Evolutionary conservation across 2,113 vertebrate species (phyloP).

Genomic region (Saguinus midas): DNA sequence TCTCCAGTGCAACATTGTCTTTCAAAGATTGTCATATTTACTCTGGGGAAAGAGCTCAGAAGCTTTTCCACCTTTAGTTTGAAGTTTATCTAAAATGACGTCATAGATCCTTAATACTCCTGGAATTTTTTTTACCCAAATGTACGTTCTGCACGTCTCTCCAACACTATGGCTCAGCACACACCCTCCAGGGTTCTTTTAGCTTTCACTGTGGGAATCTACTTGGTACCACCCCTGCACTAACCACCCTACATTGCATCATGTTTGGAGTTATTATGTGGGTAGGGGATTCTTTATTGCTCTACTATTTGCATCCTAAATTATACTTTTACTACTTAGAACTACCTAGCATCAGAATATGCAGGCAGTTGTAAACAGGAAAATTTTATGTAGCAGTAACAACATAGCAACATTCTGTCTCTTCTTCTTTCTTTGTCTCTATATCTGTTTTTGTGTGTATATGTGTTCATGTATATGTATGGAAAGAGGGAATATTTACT

Average conservation of each 20-base stretch:
- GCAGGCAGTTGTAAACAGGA: not conserved
- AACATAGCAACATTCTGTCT: not conserved
- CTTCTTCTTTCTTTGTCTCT: not conserved
- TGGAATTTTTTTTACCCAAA: too few relatives aligned
- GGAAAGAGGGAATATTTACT: not conserved
- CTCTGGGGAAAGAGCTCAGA: not conserved
- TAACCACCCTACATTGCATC: accelerated
- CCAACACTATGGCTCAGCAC: accelerated
- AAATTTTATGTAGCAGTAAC: not conserved
- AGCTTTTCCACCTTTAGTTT: not conserved
- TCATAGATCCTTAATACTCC: not conserved
- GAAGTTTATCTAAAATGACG: not conserved
- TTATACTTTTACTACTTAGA: not conserved
- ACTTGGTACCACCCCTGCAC: accelerated
- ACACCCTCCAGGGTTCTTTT: accelerated
- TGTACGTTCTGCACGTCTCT: not conserved
- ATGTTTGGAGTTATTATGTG: accelerated
- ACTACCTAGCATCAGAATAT: not conserved
- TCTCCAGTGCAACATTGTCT: not conserved
- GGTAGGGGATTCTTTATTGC: not conserved
- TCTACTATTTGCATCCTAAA: not conserved
- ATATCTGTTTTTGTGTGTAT: not conserved
- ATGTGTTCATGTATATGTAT: not conserved
- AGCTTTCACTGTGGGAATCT: not conserved
- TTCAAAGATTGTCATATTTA: not conserved